Evolutionary conservation across 2,113 vertebrate species (phyloP), one percentile per base, ranked within the genome.

Genomic region (Phycodurus eques): DNA sequence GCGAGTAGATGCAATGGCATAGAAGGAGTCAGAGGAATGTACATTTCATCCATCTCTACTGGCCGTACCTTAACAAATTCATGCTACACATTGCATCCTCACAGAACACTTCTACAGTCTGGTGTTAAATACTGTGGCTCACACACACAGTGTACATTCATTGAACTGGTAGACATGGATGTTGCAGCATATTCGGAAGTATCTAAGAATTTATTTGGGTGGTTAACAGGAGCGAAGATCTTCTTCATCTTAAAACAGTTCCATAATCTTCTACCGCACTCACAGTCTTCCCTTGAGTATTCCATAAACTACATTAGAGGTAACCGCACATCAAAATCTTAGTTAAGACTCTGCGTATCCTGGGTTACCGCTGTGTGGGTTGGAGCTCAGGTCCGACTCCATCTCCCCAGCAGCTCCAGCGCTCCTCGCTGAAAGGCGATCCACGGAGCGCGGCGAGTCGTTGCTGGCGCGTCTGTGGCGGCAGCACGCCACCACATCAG

Each of bases 341-440:
- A 53, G 49, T 17, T 53, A 53, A 53, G 14, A 33, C 33, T 67
- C 20, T 49, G n/a, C 74, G 65, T 75, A 80, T 44, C 67, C 22
- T 2, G 79, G 73, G 70, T 89, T 89, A 43, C 82, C 81, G 42
- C 82, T 88, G 31, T 82, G 79, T 57, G 80, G 87, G 65, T 89
- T 89, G 9, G 87, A 86, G 61, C 90, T 90, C 63, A 79, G 76
- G 10, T 89, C 89, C 33, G 88, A 91, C 78, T 91, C 89, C 69
- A 85, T 85, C 33, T 90, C 89, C 27, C 80, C 80, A 9, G 76
- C 76, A 4, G 70, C 84, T 31, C 76, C 81, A 1, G 67, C 77
- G n/a, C 71, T 75, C 5, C 59, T 66, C 2, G 20, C 64, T 2
- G 87, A 78, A 22, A 90, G 81, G 10, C 68, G 75, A 5, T 85